Evolutionary conservation across 2,797 vertebrate species (phyloP).

Genomic region (Distichodus sexfasciatus): DNA sequence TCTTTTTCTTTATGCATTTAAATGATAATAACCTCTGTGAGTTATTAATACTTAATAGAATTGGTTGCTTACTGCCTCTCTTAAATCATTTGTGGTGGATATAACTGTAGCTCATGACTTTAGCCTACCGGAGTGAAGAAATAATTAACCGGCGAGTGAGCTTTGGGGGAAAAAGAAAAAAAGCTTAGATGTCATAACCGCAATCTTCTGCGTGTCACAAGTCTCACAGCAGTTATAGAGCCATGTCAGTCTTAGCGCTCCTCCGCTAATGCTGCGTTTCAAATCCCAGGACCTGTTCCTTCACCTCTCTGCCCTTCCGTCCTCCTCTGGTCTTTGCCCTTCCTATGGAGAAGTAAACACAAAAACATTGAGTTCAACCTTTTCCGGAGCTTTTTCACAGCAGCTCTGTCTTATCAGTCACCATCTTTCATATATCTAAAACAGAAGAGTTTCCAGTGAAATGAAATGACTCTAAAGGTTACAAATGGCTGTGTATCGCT

Average conservation of each 20-base stretch:
- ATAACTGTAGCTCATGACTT: no score
- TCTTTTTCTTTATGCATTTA: no score
- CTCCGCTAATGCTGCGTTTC: no score
- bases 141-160: no score
- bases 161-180: no score
- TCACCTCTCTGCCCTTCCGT: neutral
- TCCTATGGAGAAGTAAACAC: neutral
- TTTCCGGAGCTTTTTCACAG: neutral
- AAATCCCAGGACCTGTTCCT: neutral
- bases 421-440: conserved; percentile 11
- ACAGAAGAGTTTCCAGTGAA: conserved; percentile 15
- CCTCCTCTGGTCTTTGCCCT: neutral
- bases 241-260: no score
- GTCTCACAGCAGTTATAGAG: neutral
- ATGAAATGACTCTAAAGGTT: conserved; percentile 6
- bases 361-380: neutral
- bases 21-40: no score
- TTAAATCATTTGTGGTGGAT: no score
- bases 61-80: no score
- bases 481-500: conserved; percentile 8
- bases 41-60: no score
- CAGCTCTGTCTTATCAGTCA: neutral
- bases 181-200: no score
- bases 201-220: neutral
- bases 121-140: no score